Conservation (phyloP, 2,113 vertebrate genomes). For the Lophochroa leadbeateri region DNA sequence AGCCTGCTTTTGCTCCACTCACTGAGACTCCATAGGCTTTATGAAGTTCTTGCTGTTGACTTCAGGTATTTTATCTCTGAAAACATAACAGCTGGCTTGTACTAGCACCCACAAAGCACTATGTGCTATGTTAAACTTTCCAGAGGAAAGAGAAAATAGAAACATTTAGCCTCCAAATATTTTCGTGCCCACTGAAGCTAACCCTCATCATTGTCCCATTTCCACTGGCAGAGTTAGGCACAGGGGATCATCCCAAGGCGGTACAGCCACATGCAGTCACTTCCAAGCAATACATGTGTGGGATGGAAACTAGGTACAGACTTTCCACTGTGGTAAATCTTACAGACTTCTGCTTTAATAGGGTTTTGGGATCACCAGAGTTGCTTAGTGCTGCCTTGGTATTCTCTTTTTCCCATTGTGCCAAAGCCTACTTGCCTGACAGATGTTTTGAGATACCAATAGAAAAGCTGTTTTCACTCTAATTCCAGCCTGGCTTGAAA, state of each 20-base stretch:
- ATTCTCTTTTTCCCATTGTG: background rate
- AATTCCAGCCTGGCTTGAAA: background rate
- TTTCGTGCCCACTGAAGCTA: background rate
- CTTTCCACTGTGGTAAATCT: background rate
- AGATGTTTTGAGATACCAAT: background rate
- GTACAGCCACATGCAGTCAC: background rate
- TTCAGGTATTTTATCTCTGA: background rate
- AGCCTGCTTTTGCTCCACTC: background rate
- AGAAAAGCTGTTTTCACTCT: background rate
- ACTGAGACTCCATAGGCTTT: background rate
- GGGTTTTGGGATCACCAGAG: background rate
- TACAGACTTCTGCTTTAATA: background rate
- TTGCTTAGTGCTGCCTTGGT: background rate
- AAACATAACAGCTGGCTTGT: background rate
- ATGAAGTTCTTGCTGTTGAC: background rate
- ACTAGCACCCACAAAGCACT: background rate
- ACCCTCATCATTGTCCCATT: background rate
- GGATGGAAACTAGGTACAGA: background rate
- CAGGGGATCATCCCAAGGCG: accelerated
- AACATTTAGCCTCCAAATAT: background rate
- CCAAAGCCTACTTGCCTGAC: background rate
- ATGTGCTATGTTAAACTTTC: accelerated
- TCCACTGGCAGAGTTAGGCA: background rate
- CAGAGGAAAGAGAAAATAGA: background rate
- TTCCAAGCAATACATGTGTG: accelerated